Conservation (phyloP, 1,140 invertebrate species). For the Atta cephalotes region DNA sequence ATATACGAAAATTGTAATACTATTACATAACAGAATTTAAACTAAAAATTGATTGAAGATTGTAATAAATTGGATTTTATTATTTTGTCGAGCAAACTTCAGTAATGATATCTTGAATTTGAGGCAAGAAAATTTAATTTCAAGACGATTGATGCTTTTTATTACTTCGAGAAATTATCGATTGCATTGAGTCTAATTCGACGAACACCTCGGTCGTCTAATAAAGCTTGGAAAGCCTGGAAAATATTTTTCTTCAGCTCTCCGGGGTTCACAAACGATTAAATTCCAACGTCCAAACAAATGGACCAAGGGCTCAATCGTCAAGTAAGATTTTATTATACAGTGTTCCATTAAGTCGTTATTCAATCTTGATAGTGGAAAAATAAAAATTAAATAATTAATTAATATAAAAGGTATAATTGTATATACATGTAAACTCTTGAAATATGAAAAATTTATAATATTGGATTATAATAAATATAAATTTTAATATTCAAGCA, state of each 20-base stretch:
- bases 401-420: not conserved
- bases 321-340: constrained; percentile 32
- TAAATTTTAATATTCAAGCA: not conserved
- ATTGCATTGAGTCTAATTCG: constrained; percentile 33
- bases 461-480: not conserved
- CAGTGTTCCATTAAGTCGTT: not conserved
- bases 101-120: constrained; percentile 2
- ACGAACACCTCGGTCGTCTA: constrained; percentile 28
- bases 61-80: not conserved
- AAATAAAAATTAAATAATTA: not conserved
- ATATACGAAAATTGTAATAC: not conserved
- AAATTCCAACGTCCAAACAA: constrained; percentile 54
- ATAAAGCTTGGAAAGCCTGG: constrained; percentile 37
- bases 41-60: not conserved
- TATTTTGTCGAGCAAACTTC: not conserved
- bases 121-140: constrained; percentile 43
- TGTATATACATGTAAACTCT: not conserved
- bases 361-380: not conserved
- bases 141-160: constrained; percentile 38
- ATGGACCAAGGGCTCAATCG: constrained; percentile 13
- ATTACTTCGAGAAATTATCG: constrained; percentile 42
- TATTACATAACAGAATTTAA: not conserved
- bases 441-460: not conserved
- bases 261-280: constrained; percentile 15
- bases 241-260: constrained; percentile 59